Evolutionary conservation across 2,888 invertebrate genomes (phyloP).

Genomic region (Phyto melanocephala): DNA sequence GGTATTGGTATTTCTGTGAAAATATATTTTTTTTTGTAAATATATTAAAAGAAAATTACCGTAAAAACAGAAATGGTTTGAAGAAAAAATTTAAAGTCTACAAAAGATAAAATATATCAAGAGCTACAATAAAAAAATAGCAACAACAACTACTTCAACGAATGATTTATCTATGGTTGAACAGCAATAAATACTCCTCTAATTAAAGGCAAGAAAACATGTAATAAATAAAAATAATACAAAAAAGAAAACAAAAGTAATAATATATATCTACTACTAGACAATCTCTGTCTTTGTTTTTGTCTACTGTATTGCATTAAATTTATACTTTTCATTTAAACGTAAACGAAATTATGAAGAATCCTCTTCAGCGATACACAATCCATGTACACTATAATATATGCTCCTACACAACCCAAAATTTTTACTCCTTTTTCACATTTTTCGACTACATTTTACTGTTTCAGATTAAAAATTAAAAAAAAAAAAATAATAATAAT

Average conservation of each 20-base stretch:
- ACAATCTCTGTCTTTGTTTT: not conserved
- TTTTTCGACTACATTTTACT: not conserved
- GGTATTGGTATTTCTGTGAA: too few relatives aligned
- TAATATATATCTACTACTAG: not conserved
- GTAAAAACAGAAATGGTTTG: too few relatives aligned
- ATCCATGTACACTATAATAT: not conserved
- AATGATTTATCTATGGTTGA: not conserved
- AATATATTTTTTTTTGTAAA: too few relatives aligned
- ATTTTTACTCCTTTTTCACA: not conserved
- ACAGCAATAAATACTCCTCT: not conserved
- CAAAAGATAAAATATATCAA: constrained; percentile 32
- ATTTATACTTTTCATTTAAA: constrained; percentile 6
- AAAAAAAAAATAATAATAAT: too few relatives aligned
- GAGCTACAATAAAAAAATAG: constrained; percentile 1
- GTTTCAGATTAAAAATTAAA: too few relatives aligned
- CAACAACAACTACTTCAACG: constrained; percentile 4
- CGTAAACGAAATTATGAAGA: not conserved
- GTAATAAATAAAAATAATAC: not conserved
- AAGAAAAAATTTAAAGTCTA: not conserved
- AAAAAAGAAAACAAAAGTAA: too few relatives aligned
- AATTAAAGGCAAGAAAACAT: constrained; percentile 45
- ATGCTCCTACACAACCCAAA: not conserved
- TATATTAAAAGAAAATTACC: too few relatives aligned
- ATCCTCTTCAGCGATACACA: not conserved
- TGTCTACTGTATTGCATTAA: constrained; percentile 20